Conservation (phyloP, 2,888 invertebrate genomes). For the Archaeoteleia sp. region DNA sequence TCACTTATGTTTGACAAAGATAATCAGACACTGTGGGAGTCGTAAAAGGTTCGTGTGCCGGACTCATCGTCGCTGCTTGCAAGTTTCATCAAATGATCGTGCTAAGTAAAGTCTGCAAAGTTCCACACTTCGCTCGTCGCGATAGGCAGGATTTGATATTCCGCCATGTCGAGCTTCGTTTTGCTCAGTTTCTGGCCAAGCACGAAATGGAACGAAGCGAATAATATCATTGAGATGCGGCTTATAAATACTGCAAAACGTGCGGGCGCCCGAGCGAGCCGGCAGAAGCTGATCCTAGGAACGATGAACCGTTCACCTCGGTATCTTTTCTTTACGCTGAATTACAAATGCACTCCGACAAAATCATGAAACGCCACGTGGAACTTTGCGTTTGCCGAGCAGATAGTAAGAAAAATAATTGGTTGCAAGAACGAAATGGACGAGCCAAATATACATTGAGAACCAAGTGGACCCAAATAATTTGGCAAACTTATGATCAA, state of each 20-base stretch:
- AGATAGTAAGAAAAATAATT: too few relatives aligned
- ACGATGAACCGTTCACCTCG: constrained; percentile 60
- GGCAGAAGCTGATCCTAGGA: constrained; percentile 59
- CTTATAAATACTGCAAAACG: constrained; percentile 66
- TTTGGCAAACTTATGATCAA: too few relatives aligned
- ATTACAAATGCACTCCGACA: constrained; percentile 55
- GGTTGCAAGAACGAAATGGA: too few relatives aligned
- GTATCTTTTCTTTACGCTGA: constrained; percentile 61
- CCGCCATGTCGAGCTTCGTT: constrained; percentile 14
- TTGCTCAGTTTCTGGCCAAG: constrained; percentile 19
- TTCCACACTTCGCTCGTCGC: constrained; percentile 4
- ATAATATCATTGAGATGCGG: constrained; percentile 65
- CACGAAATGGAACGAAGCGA: constrained; percentile 56
- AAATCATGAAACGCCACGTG: constrained; percentile 3
- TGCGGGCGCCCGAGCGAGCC: constrained; percentile 33
- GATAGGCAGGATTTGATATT: background rate
- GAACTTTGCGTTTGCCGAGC: background rate
- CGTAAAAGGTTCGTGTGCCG: background rate
- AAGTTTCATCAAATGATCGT: background rate
- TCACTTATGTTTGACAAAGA: background rate
- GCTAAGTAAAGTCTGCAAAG: constrained; percentile 31
- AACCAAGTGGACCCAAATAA: too few relatives aligned
- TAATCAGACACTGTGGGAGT: background rate
- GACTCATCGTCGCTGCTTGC: too few relatives aligned
- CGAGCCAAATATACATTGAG: too few relatives aligned